Evolutionary conservation across 2,888 invertebrate species (phyloP).

Genomic region (Cyrtodaria siliqua): DNA sequence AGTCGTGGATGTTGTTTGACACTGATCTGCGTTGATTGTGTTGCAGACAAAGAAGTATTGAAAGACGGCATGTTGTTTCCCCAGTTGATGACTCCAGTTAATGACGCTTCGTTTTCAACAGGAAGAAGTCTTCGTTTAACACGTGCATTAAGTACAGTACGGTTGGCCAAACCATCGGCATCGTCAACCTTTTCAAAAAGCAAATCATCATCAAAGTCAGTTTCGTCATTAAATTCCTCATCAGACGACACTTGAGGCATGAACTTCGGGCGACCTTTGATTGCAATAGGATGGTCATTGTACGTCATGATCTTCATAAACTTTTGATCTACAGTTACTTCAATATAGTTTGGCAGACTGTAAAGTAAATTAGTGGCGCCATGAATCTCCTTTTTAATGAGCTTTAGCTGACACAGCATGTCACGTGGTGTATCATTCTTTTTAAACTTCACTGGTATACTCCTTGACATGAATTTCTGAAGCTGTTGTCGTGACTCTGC

Average conservation of each 20-base stretch:
- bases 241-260: slow-evolving; percentile 45
- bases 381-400: slow-evolving; percentile 41
- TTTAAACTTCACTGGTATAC: slow-evolving; percentile 24
- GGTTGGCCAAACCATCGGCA: too few relatives aligned
- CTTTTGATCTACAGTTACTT: slow-evolving; percentile 44
- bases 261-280: slow-evolving; percentile 60
- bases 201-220: slow-evolving; percentile 7
- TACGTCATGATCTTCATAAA: slow-evolving; percentile 56
- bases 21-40: not conserved
- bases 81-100: slow-evolving; percentile 40
- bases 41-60: slow-evolving; percentile 10
- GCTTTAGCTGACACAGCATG: slow-evolving; percentile 35
- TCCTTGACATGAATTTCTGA: slow-evolving; percentile 34
- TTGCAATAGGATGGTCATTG: slow-evolving; percentile 51
- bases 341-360: slow-evolving; percentile 56
- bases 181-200: not conserved
- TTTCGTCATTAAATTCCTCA: slow-evolving; percentile 31
- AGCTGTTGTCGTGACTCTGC: slow-evolving; percentile 36
- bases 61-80: slow-evolving; percentile 45
- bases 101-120: not conserved
- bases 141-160: not conserved
- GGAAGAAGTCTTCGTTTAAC: not conserved
- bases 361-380: slow-evolving; percentile 40
- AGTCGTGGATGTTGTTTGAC: slow-evolving; percentile 16
- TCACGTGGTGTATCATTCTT: slow-evolving; percentile 38